These are phyloP conservation scores for Aptenodytes forsteri DNA, from an alignment of 2,113 vertebrate genomes.

Conservation along the genomic window DNA sequence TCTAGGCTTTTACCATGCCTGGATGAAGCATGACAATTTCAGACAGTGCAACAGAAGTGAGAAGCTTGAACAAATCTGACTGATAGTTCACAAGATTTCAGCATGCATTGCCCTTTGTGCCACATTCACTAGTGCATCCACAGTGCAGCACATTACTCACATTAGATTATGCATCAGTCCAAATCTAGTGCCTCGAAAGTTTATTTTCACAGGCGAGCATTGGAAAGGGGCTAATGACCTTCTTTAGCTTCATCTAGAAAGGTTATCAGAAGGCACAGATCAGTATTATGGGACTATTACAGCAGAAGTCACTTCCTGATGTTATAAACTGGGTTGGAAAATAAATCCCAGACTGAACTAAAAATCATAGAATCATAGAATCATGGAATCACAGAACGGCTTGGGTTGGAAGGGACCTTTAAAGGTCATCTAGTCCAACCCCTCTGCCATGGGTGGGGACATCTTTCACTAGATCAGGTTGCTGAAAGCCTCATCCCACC, in stretches of 20 bases:
- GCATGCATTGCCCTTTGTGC: background rate
- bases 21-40: background rate
- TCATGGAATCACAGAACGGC: background rate
- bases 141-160: background rate
- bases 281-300: background rate
- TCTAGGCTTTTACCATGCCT: background rate
- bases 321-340: background rate
- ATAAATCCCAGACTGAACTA: background rate
- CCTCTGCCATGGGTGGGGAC: too few relatives aligned
- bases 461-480: background rate
- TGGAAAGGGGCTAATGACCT: background rate
- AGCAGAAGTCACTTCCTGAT: background rate
- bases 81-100: background rate
- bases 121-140: background rate
- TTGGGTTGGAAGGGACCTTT: background rate
- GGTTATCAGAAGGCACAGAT: background rate
- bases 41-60: background rate
- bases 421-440: background rate
- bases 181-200: background rate
- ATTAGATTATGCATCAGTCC: background rate
- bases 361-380: background rate
- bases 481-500: background rate
- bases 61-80: slow-evolving; percentile 22
- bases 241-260: background rate
- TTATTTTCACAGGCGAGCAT: background rate